Base-by-base conservation (phyloP, 2,888 invertebrate genomes). In the Cerceris ruficornis region DNA sequence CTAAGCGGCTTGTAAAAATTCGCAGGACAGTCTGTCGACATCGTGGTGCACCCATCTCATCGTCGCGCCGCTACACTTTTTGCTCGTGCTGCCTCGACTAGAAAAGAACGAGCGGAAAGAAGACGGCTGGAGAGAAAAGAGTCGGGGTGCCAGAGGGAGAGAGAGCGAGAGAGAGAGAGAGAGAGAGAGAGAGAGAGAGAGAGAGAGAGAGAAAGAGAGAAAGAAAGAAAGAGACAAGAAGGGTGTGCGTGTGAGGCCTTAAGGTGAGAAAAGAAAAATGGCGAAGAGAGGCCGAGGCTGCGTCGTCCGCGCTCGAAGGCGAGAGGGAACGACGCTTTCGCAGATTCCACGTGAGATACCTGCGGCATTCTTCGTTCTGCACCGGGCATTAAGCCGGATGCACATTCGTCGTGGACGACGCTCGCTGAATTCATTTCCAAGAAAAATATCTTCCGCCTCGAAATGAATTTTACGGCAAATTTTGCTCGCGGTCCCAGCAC, bases 321-420 rank as follows among this genome's bases (percentile, higher is more conserved):
- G 86, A 77, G 84, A 80, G 75, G 72, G 77, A 70, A 80, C 80
- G 80, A 77, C 77, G 86, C 77, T 86, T 85, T 86, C 80, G 87
- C 87, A 86, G 86, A 86, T 86, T 83, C 85, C 87, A 80, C 76
- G 85, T 85, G 85, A 87, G 87, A 86, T 86, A 86, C 83, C 86
- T 86, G 86, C 86, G 81, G 87, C 87, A 86, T 86, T 86, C 86
- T 86, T 86, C 81, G 85, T 76, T 77, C 81, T 79, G 83, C 83
- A 82, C 65, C 82, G 58, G 80, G 78, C 72, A 85, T 86, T 85
- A 87, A 87, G 85, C 86, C 86, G 86, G 86, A 86, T 85, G 86
- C 87, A 84, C 85, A 85, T 85, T 85, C 85, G 85, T 85, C 86
- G 82, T 82, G 85, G 84, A 84, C 86, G 79, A 82, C 77, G 84